Conservation (phyloP, 2,888 invertebrate species). For the Trissonchulus latispiculum region DNA sequence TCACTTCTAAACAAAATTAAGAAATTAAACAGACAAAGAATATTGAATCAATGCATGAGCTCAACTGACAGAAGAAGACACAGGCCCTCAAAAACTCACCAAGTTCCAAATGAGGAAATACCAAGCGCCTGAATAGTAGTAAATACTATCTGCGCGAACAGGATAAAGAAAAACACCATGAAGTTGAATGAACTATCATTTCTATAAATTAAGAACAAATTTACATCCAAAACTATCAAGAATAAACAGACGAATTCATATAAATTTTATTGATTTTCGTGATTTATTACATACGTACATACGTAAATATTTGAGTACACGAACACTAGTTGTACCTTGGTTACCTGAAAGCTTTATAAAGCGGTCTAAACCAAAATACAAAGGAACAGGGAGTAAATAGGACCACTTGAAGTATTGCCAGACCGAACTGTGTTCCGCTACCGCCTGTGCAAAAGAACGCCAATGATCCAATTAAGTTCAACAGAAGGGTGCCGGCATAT, state of each 20-base stretch:
- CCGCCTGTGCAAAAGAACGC: constrained; percentile 58
- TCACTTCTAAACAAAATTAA: constrained; percentile 62
- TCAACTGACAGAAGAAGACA: too few species aligned
- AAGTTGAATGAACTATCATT: constrained; percentile 97
- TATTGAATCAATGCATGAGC: not conserved
- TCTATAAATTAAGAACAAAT: too few species aligned
- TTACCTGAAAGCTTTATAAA: constrained; percentile 89
- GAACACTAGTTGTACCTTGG: too few species aligned
- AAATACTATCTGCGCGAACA: constrained; percentile 80
- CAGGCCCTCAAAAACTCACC: constrained; percentile 58
- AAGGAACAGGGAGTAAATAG: constrained; percentile 94
- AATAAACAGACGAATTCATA: too few species aligned
- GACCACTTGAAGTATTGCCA: constrained; percentile 74
- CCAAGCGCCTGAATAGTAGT: constrained; percentile 79
- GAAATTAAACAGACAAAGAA: not conserved
- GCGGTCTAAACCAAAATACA: constrained; percentile 96
- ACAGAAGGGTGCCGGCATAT: constrained; percentile 70
- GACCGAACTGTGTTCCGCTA: constrained; percentile 55
- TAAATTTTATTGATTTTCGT: too few species aligned
- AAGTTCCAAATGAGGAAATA: constrained; percentile 68
- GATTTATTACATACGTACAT: too few species aligned
- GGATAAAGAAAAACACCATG: constrained; percentile 49
- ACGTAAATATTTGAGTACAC: too few species aligned
- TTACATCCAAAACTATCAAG: too few species aligned
- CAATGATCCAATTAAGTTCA: constrained; percentile 76